These are phyloP conservation scores for Spicauda simplicius DNA, from an alignment of 2,888 invertebrate genomes.

Conservation along the genomic window DNA sequence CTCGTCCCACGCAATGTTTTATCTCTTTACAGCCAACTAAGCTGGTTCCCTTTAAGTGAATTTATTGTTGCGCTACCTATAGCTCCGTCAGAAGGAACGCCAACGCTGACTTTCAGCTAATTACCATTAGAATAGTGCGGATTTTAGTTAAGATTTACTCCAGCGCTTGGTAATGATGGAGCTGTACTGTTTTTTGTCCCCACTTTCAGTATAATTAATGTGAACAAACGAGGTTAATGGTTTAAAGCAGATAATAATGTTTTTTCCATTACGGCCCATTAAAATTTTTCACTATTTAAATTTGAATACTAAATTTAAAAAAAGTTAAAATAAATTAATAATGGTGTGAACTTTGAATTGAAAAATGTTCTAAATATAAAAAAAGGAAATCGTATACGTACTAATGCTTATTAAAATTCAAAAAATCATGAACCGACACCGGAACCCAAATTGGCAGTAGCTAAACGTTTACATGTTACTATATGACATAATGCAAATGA, in stretches of 20 bases:
- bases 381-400: not conserved
- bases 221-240: constrained; percentile 15
- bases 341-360: not conserved
- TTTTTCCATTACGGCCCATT: not conserved
- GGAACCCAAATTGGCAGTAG: constrained; percentile 59
- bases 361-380: not conserved
- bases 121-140: constrained; percentile 67
- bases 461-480: constrained; percentile 68
- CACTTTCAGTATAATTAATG: constrained; percentile 28
- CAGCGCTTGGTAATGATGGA: constrained; percentile 26
- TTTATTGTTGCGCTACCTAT: constrained; percentile 80
- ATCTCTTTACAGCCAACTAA: constrained; percentile 71
- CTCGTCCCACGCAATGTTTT: constrained; percentile 77
- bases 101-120: constrained; percentile 73
- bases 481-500: constrained; percentile 79
- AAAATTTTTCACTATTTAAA: not conserved
- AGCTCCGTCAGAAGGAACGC: constrained; percentile 55
- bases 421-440: constrained; percentile 15
- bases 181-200: constrained; percentile 28
- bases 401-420: constrained; percentile 14
- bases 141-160: constrained; percentile 26
- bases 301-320: not conserved
- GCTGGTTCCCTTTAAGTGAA: constrained; percentile 74
- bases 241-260: not conserved
- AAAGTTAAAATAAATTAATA: not conserved